phyloP scores from a whole-genome alignment of 1,140 invertebrate species.

The Rhopalosiphum padi region DNA sequence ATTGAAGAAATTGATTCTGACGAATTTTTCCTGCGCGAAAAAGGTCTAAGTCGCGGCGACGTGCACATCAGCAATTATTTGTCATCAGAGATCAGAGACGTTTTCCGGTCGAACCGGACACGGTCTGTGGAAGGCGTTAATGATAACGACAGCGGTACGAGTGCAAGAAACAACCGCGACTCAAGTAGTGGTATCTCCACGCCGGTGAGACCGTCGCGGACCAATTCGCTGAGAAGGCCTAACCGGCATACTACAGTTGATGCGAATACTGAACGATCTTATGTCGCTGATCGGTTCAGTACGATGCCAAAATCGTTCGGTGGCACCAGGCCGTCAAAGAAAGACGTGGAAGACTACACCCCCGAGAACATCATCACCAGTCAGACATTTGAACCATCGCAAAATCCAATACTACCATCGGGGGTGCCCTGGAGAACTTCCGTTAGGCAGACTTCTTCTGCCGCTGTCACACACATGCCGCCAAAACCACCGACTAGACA shows the following conservation, averaged over 20 bases:
- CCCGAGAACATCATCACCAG: slow-evolving; percentile 48
- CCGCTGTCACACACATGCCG: neutral
- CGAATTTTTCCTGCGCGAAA: slow-evolving; percentile 81
- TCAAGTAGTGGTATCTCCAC: slow-evolving; percentile 61
- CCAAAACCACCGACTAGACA: slow-evolving; percentile 47
- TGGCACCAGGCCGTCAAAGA: neutral
- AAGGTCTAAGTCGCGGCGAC: slow-evolving; percentile 81
- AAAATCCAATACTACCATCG: neutral
- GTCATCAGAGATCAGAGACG: slow-evolving; percentile 78
- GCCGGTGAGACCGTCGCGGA: slow-evolving; percentile 60
- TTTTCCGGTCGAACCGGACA: slow-evolving; percentile 68
- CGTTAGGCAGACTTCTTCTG: neutral
- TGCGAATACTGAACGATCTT: neutral
- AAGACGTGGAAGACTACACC: neutral
- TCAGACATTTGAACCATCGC: slow-evolving; percentile 34
- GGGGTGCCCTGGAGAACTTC: slow-evolving; percentile 35
- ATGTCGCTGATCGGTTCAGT: slow-evolving; percentile 3
- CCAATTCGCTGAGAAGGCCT: slow-evolving; percentile 62
- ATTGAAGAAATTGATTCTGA: slow-evolving; percentile 86
- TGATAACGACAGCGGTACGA: slow-evolving; percentile 65
- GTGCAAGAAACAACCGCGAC: slow-evolving; percentile 64
- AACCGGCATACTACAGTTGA: neutral
- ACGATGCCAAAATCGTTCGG: slow-evolving; percentile 54
- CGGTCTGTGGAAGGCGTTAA: slow-evolving; percentile 69
- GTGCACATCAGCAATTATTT: slow-evolving; percentile 78